These are phyloP conservation scores for Alca torda DNA, from an alignment of 2,797 vertebrate genomes.

Conservation along the genomic window DNA sequence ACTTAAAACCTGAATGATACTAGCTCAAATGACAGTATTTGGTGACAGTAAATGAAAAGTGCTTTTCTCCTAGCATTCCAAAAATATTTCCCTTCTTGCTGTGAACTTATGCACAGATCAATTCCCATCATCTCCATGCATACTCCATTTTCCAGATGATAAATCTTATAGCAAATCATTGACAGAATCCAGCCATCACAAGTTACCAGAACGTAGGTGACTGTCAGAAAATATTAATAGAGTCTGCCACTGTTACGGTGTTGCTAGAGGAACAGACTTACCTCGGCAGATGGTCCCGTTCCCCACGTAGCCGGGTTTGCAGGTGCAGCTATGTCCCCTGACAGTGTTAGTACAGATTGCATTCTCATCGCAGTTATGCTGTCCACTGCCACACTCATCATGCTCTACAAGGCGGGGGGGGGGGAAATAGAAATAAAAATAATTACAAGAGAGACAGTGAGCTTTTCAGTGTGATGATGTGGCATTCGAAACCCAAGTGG, in stretches of 20 bases:
- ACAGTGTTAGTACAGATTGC: slow-evolving; percentile 94
- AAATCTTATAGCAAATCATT: neutral
- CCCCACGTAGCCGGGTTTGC: slow-evolving; percentile 91
- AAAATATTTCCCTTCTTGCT: neutral
- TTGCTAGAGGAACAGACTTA: slow-evolving; percentile 47
- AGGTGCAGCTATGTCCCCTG: slow-evolving; percentile 92
- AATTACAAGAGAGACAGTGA: neutral
- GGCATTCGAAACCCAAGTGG: neutral
- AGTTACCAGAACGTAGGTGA: neutral
- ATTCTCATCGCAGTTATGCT: slow-evolving; percentile 86
- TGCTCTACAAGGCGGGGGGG: slow-evolving; percentile 77
- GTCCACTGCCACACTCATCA: slow-evolving; percentile 84
- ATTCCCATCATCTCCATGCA: neutral
- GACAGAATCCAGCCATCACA: neutral
- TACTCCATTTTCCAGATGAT: neutral
- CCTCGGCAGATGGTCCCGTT: slow-evolving; percentile 92
- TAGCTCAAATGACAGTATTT: neutral
- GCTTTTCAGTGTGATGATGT: neutral
- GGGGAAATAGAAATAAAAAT: neutral
- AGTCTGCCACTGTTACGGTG: neutral
- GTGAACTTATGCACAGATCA: neutral
- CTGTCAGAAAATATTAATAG: neutral
- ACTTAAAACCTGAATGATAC: neutral
- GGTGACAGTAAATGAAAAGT: neutral
- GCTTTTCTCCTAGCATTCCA: neutral